Percentiles rank a stretch among this genome's conserved stretches.
These are phyloP conservation scores for Tilapia sparmanii DNA, from an alignment of 2,113 vertebrate genomes.

Conservation along the genomic window DNA sequence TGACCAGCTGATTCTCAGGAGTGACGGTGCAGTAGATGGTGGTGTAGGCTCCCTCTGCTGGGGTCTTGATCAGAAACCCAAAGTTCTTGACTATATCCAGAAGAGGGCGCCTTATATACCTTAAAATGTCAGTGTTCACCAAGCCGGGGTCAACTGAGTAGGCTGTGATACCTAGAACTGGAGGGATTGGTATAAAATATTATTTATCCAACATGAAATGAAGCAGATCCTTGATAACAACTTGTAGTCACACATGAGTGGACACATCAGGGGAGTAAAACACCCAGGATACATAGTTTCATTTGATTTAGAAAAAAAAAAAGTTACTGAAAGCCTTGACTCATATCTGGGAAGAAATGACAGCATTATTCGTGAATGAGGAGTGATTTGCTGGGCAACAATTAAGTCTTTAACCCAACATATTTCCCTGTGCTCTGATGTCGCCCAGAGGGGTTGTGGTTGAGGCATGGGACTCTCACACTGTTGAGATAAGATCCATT, in stretches of 20 bases:
- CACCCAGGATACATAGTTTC: background rate
- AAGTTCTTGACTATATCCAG: conserved; percentile 20
- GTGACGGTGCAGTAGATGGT: conserved; percentile 61
- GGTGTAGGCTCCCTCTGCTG: conserved; percentile 65
- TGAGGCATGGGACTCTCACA: conserved; percentile 55
- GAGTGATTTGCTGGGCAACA: background rate
- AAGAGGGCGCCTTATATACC: conserved; percentile 43
- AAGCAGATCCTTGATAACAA: background rate
- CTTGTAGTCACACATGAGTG: background rate
- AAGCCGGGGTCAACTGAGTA: conserved; percentile 65
- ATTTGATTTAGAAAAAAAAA: background rate
- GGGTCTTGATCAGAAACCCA: conserved; percentile 43
- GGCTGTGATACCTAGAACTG: conserved; percentile 56
- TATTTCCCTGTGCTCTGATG: background rate
- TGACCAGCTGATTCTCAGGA: conserved; percentile 47
- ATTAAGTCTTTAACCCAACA: background rate
- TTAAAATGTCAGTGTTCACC: conserved; percentile 54
- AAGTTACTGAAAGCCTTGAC: background rate
- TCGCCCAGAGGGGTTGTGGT: conserved; percentile 28
- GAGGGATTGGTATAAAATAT: background rate
- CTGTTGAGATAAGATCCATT: background rate
- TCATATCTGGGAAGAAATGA: background rate
- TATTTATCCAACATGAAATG: background rate
- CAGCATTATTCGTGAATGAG: background rate
- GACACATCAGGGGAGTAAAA: background rate